Base-by-base conservation (phyloP, 1,140 invertebrate genomes). In the Drosophila subobscura region DNA sequence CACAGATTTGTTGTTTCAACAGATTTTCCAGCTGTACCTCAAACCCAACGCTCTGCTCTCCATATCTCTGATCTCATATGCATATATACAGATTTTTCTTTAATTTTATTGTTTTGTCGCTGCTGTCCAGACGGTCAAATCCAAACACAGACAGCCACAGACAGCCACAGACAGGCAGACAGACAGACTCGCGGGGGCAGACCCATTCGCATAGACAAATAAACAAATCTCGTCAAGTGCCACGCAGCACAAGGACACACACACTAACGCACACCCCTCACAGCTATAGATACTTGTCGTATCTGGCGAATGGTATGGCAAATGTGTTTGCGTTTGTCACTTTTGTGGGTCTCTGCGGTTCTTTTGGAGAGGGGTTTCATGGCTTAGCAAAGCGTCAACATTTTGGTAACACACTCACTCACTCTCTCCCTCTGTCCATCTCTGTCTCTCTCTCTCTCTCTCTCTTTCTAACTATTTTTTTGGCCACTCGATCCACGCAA, bases 261-360 rank as follows among this genome's bases (percentile, higher is more conserved):
- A 20, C 5, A 27, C 25, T 58, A n/a, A 23, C 14, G 33, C 4
- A 40, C 44, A 27, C 16, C 16, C 16, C 16, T 20, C 16, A 20
- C 33, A 77, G 50, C 60, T 57, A 60, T 52, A 56, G 46, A 64
- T 49, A 40, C 44, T 49, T 29, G 71, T 37, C 10, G 70, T 76
- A 79, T 85, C 77, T 85, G 66, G 45, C 58, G 66, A 44, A 84
- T 76, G 50, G 72, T 61, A 47, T 16, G 72, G 65, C 57, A 88
- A 88, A 88, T 88, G 83, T 88, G 83, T 86, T 86, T 86, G 81
- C 83, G 74, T 86, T 86, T 86, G 83, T 86, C 81, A 86, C 81
- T 86, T 81, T 80, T 81, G 33, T 37, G 73, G 70, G 61, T 64
- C 59, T 66, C 63, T 86, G 81, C 72, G 79, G 79, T 81, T 67